A percentile compares a stretch with the other conserved stretches of the same genome.
These are phyloP conservation scores for Elephantulus edwardii DNA, from an alignment of 2,113 vertebrate species.

Conservation along the genomic window DNA sequence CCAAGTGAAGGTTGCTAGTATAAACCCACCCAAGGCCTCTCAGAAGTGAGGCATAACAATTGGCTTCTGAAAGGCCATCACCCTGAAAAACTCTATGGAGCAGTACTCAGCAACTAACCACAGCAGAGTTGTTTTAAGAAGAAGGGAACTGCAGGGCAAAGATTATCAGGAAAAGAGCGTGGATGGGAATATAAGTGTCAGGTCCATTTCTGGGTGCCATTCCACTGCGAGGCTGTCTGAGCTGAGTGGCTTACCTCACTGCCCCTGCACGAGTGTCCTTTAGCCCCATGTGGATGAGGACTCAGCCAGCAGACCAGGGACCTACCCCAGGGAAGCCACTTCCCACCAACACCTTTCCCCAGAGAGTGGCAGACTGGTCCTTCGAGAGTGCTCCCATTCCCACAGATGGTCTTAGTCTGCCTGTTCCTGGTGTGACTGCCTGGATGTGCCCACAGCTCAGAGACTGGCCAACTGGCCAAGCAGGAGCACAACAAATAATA, in stretches of 20 bases:
- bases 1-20: too few relatives aligned
- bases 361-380: not conserved
- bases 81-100: not conserved
- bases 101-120: not conserved
- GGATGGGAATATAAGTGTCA: not conserved
- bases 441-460: slow-evolving; percentile 27
- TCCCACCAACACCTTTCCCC: not conserved
- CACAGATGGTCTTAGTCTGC: not conserved
- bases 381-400: not conserved
- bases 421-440: slow-evolving; percentile 36
- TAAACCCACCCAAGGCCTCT: not conserved
- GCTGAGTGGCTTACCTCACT: not conserved
- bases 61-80: not conserved
- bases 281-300: not conserved
- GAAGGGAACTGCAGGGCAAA: not conserved
- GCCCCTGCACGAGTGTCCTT: not conserved
- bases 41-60: not conserved
- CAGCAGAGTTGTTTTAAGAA: slow-evolving; percentile 8
- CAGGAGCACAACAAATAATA: slow-evolving; percentile 72
- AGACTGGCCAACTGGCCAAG: slow-evolving; percentile 63
- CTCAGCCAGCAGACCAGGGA: not conserved
- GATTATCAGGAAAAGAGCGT: not conserved
- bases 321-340: not conserved
- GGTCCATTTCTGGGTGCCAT: not conserved
- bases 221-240: not conserved